phyloP scores from a whole-genome alignment of 2,888 invertebrate genomes.

The Dioctria linearis region DNA sequence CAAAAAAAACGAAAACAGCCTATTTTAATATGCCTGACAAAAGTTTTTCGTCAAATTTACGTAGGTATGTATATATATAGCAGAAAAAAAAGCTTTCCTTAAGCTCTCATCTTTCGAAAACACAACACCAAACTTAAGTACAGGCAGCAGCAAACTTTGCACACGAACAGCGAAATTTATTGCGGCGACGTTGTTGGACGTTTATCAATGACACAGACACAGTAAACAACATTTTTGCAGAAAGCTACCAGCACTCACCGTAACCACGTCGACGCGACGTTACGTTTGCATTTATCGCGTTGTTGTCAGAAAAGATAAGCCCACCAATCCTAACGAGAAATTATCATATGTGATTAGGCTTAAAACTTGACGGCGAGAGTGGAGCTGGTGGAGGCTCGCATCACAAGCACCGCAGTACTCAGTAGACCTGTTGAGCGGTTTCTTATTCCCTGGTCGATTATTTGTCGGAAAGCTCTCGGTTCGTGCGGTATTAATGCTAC shows the following conservation, averaged over 20 bases:
- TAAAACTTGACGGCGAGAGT: not conserved
- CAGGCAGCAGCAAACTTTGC: constrained; percentile 28
- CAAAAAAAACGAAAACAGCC: not conserved
- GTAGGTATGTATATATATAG: not conserved
- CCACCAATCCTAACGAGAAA: not conserved
- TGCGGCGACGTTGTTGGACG: constrained; percentile 24
- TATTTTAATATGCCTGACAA: not conserved
- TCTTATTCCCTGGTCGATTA: constrained; percentile 23
- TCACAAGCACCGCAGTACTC: not conserved
- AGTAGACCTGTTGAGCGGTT: constrained; percentile 15
- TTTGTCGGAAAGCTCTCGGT: constrained; percentile 43
- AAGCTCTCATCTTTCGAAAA: not conserved
- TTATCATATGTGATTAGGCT: constrained; percentile 24
- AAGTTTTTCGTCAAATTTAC: constrained; percentile 2
- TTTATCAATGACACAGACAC: constrained; percentile 3
- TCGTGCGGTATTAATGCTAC: constrained; percentile 17
- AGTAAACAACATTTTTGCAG: constrained; percentile 6
- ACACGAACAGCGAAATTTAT: constrained; percentile 1
- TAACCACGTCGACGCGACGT: not conserved
- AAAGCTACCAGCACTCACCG: constrained; percentile 19
- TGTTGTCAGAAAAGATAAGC: constrained; percentile 22
- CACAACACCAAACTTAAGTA: not conserved
- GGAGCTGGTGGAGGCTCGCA: constrained; percentile 9
- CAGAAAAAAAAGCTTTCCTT: not conserved
- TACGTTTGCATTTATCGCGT: not conserved